A percentile compares a stretch with the other conserved stretches of the same genome.
Evolutionary conservation across 2,888 invertebrate species (phyloP).

Genomic region (Halictus quadricinctus): DNA sequence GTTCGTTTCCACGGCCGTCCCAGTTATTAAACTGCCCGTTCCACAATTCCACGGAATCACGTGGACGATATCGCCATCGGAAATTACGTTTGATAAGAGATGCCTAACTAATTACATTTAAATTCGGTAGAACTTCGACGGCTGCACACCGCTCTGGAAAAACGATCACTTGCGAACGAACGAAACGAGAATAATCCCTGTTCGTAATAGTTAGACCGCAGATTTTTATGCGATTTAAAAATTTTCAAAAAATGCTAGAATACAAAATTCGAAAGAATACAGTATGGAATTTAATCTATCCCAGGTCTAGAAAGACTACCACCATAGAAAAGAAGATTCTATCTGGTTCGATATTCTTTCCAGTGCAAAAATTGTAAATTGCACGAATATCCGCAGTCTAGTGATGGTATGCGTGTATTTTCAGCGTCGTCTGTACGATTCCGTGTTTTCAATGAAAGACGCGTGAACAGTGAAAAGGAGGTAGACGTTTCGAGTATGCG

Average conservation of each 20-base stretch:
- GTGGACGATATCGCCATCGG: constrained; percentile 46
- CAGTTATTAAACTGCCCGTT: constrained; percentile 61
- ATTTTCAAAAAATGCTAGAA: too few species aligned
- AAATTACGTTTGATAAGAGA: constrained; percentile 45
- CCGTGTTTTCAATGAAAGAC: not conserved
- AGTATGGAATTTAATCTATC: too few species aligned
- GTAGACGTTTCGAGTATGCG: not conserved
- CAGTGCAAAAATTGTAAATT: too few species aligned
- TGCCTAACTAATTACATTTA: constrained; percentile 16
- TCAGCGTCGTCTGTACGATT: too few species aligned
- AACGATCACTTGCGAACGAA: not conserved
- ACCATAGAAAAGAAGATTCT: too few species aligned
- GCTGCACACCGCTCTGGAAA: not conserved
- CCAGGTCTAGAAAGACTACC: too few species aligned
- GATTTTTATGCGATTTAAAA: too few species aligned
- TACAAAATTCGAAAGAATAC: too few species aligned
- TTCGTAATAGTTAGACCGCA: not conserved
- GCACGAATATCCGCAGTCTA: too few species aligned
- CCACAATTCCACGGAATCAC: constrained; percentile 48
- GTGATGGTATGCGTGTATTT: too few species aligned
- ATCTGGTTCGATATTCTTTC: too few species aligned
- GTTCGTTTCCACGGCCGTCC: constrained; percentile 56
- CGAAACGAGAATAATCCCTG: not conserved
- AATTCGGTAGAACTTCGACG: not conserved
- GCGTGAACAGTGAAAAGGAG: not conserved